A percentile compares a stretch with the other conserved stretches of the same genome.
Evolutionary conservation across 1,140 invertebrate genomes (phyloP).

Genomic region (Centruroides sculpturatus): DNA sequence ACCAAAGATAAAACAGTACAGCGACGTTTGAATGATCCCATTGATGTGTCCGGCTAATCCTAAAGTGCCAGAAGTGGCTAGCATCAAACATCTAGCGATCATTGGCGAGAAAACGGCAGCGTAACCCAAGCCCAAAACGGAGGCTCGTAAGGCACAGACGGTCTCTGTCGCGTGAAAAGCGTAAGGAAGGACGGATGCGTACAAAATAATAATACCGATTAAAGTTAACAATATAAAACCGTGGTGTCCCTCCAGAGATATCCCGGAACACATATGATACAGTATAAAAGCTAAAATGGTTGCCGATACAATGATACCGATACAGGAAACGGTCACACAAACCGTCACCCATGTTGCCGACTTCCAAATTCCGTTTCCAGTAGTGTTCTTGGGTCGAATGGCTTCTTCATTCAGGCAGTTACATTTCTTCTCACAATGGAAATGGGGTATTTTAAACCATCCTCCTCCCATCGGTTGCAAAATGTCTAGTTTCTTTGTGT

Average conservation of each 20-base stretch:
- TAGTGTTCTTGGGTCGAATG: slow-evolving; percentile 1
- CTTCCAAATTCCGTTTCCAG: slow-evolving; percentile 21
- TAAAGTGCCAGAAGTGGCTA: slow-evolving; percentile 39
- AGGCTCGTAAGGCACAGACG: slow-evolving; percentile 33
- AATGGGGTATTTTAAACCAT: slow-evolving; percentile 13
- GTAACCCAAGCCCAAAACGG: slow-evolving; percentile 35
- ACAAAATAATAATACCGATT: slow-evolving; percentile 32
- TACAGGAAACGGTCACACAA: slow-evolving; percentile 31
- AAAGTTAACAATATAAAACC: slow-evolving; percentile 36
- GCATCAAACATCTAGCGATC: slow-evolving; percentile 39
- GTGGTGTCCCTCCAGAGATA: slow-evolving; percentile 39
- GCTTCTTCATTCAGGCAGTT: neutral
- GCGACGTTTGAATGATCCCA: slow-evolving; percentile 38
- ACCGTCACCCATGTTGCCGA: slow-evolving; percentile 33
- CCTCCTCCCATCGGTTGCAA: slow-evolving; percentile 3
- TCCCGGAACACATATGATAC: slow-evolving; percentile 34
- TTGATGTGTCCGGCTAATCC: slow-evolving; percentile 44
- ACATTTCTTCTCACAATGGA: slow-evolving; percentile 1
- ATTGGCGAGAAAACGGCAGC: slow-evolving; percentile 40
- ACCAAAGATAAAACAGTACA: slow-evolving; percentile 38
- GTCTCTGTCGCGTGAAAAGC: slow-evolving; percentile 31
- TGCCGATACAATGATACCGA: slow-evolving; percentile 32
- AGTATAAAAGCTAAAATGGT: slow-evolving; percentile 36
- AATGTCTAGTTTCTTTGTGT: slow-evolving; percentile 5
- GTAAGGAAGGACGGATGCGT: slow-evolving; percentile 38